phyloP scores from a whole-genome alignment of 2,888 invertebrate genomes.

The Notodonta dromedarius region DNA sequence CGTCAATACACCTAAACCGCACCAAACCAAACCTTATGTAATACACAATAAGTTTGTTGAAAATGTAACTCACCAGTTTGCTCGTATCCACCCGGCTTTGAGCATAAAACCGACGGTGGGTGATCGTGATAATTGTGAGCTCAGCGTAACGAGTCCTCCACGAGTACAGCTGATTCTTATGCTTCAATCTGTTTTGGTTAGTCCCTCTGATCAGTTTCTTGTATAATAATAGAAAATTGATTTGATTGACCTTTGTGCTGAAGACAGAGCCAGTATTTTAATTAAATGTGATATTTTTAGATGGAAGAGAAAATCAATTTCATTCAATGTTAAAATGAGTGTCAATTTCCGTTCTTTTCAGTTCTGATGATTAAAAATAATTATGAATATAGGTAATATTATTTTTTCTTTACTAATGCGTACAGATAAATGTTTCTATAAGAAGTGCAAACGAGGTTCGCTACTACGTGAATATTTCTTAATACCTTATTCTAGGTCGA shows the following conservation, averaged over 20 bases:
- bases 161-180: constrained; percentile 18
- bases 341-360: too few relatives aligned
- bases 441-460: too few relatives aligned
- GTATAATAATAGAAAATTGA: background rate
- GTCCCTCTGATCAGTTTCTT: constrained; percentile 1
- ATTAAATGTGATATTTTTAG: too few relatives aligned
- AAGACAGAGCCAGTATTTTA: too few relatives aligned
- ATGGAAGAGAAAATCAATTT: too few relatives aligned
- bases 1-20: background rate
- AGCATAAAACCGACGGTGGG: constrained; percentile 39
- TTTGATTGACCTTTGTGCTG: too few relatives aligned
- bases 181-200: background rate
- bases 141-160: constrained; percentile 27
- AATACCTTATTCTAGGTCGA: background rate
- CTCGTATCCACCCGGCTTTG: constrained; percentile 22
- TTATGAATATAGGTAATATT: too few relatives aligned
- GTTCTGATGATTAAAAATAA: too few relatives aligned
- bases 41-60: background rate
- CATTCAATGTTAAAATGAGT: too few relatives aligned
- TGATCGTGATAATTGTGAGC: constrained; percentile 44
- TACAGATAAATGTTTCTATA: too few relatives aligned
- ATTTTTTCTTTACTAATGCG: too few relatives aligned
- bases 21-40: constrained; percentile 12
- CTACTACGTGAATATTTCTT: too few relatives aligned
- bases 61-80: constrained; percentile 4